Base-by-base conservation (phyloP, 2,113 vertebrate genomes). In the Rhinopomastus cyanomelas region DNA sequence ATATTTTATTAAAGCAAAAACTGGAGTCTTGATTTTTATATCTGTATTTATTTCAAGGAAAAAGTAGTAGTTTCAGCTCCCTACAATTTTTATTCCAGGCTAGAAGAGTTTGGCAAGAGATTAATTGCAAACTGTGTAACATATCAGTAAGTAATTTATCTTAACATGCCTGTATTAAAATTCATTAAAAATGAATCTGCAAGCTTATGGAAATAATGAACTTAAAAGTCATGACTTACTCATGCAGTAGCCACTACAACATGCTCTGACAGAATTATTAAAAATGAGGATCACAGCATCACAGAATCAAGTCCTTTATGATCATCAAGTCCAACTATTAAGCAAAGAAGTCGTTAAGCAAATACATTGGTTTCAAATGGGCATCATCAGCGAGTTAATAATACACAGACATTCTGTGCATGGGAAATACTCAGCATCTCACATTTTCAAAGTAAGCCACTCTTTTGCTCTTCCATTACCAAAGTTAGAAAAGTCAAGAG, bases 401-500 rank as follows among this genome's bases (percentile, higher is more conserved):
- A 69, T 7, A 71, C 3, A 44, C 32, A 87, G 74, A 81, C 42
- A 72, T 30, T 49, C 49, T 80, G 36, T 64, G 78, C 26, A 53
- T 12, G 25, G 69, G 30, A 88, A 80, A 84, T 29, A 86, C 29
- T 57, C 73, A 69, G 27, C 44, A 61, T 57, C 57, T 74, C 16
- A 21, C 21, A 29, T 66, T 88, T 90, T 59, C 55, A 76, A n/a
- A 88, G 68, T 23, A 75, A 88, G 60, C 14, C 62, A 78, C 84
- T 92, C 76, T 79, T 88, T 71, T 59, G 71, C 85, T 82, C 73
- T 95, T 86, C 78, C 92, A 94, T 29, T 73, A 92, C 90, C 66
- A 88, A 95, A 95, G n/a, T 91, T 74, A 67, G 81, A 85, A 23
- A 69, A 89, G 67, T 73, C 80, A 95, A 95, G 81, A 96, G 53